Evolutionary conservation across 2,797 vertebrate genomes (phyloP).

Genomic region (Hydrophis major): DNA sequence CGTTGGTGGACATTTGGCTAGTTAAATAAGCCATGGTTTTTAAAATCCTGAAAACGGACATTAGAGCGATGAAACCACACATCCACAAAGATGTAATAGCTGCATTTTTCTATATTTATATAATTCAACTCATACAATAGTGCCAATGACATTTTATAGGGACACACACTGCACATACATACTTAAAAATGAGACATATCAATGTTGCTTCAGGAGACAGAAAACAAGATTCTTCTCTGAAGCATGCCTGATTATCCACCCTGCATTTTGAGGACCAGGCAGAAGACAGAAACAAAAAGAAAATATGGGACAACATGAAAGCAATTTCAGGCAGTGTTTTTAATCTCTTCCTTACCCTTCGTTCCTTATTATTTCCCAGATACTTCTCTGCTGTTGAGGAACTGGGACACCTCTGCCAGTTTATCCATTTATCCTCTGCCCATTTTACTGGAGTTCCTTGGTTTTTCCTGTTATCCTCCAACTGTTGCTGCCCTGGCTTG

Average conservation of each 20-base stretch:
- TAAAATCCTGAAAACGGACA: background rate
- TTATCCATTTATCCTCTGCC: background rate
- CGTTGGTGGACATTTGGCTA: background rate
- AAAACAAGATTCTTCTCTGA: background rate
- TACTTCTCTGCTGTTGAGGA: constrained; percentile 51
- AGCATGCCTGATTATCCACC: too few relatives aligned
- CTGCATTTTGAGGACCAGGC: background rate
- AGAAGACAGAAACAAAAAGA: background rate
- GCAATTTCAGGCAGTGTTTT: background rate
- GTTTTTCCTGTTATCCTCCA: constrained; percentile 45
- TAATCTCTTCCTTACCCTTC: constrained; percentile 47
- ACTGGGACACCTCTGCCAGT: rapidly evolving
- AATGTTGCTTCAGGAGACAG: background rate
- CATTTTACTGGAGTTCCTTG: background rate
- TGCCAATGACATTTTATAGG: background rate
- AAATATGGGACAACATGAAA: background rate
- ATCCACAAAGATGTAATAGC: background rate
- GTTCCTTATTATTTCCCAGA: constrained; percentile 41
- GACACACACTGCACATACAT: background rate
- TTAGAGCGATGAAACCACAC: too few relatives aligned
- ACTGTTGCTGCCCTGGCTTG: constrained; percentile 13
- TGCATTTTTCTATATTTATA: background rate
- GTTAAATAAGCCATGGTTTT: background rate
- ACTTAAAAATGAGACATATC: background rate
- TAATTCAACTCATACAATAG: background rate